Conservation (phyloP, 30 jellyfish, hydroid and myxozoan genomes). For the Pelagia noctiluca region DNA sequence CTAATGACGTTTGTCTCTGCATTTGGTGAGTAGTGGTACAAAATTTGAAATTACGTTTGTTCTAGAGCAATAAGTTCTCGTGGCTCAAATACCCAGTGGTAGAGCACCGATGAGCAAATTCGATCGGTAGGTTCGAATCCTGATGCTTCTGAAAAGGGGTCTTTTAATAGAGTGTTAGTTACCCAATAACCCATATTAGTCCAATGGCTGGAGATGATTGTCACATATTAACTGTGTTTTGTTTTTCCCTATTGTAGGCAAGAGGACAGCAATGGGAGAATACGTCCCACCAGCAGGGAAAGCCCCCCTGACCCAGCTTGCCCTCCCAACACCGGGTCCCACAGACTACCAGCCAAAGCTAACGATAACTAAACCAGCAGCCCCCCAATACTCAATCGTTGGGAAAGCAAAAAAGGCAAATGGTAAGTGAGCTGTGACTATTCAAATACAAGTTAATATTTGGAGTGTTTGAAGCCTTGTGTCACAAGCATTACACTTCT, state of each 20-base stretch:
- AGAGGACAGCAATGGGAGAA: conserved; percentile 77
- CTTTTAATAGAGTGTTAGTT: no score
- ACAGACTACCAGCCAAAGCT: conserved; percentile 66
- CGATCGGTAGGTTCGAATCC: no score
- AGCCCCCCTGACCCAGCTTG: conserved; percentile 70
- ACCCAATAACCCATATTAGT: background rate
- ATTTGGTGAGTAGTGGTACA: no score
- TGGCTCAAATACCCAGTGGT: no score
- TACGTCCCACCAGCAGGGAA: conserved; percentile 39
- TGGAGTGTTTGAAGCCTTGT: background rate
- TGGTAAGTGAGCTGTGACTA: conserved; percentile 34
- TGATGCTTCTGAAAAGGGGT: no score
- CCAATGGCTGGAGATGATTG: background rate
- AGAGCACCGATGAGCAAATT: no score
- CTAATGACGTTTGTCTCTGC: no score
- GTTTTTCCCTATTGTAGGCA: background rate
- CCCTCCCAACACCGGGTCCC: conserved; percentile 77
- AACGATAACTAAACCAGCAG: conserved; percentile 47
- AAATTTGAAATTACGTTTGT: no score
- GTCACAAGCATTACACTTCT: no score
- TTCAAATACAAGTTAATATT: background rate
- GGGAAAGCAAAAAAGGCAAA: conserved; percentile 60
- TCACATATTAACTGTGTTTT: no score
- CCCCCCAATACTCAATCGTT: conserved; percentile 78
- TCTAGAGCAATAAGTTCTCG: no score